Evolutionary conservation across 2,113 vertebrate species (phyloP).

Genomic region (Pomatorhinus ruficollis): DNA sequence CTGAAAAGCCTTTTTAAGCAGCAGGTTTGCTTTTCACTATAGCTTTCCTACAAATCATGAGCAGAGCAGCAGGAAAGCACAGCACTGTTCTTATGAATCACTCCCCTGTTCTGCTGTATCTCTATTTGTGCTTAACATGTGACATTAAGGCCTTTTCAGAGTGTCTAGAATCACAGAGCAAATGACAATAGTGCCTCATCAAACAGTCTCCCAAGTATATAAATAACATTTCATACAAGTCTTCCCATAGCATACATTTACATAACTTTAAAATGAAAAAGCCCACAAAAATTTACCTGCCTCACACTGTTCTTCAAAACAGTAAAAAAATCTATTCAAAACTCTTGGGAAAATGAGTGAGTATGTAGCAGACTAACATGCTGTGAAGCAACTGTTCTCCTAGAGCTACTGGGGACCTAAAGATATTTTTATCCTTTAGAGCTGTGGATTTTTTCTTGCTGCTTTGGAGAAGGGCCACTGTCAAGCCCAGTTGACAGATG

Average conservation of each 20-base stretch:
- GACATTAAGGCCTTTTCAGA: slow-evolving; percentile 21
- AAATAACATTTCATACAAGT: slow-evolving; percentile 17
- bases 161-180: neutral
- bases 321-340: neutral
- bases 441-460: neutral
- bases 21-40: neutral
- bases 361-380: neutral
- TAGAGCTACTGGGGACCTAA: neutral
- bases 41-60: neutral
- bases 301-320: neutral
- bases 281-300: neutral
- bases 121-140: neutral
- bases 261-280: neutral
- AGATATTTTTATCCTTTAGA: neutral
- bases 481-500: neutral
- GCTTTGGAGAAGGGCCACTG: neutral
- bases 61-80: neutral
- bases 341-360: neutral
- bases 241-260: slow-evolving; percentile 1
- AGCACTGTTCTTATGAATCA: neutral
- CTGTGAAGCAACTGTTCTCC: neutral
- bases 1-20: neutral
- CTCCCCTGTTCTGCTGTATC: neutral
- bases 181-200: slow-evolving; percentile 8
- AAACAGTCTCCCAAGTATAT: neutral